Conservation (phyloP, 2,113 vertebrate genomes). For the Machaerirhynchus nigripectus region DNA sequence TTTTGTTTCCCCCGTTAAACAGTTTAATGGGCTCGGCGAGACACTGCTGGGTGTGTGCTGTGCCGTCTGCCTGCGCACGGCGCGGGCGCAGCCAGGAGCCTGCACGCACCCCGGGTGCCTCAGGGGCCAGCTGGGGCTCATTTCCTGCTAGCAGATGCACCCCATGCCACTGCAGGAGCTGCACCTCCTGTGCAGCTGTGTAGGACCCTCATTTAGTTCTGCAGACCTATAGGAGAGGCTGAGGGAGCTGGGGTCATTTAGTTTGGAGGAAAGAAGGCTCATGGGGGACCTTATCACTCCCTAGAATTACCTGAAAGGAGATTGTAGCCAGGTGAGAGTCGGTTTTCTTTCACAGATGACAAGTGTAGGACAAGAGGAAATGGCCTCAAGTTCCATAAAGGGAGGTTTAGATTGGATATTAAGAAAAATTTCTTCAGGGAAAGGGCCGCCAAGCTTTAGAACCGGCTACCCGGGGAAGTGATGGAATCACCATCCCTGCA, state of each 20-base stretch:
- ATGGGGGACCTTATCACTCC: not conserved
- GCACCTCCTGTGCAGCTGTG: too few relatives aligned
- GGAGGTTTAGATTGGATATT: not conserved
- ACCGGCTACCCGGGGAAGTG: not conserved
- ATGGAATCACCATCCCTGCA: not conserved
- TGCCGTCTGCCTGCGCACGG: not conserved
- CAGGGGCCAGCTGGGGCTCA: not conserved
- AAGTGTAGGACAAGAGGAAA: not conserved
- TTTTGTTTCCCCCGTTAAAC: not conserved
- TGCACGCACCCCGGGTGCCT: not conserved
- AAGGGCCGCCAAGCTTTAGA: not conserved
- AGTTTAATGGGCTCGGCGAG: not conserved
- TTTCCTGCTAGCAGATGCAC: not conserved
- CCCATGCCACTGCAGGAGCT: fast-evolving
- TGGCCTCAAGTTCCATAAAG: not conserved
- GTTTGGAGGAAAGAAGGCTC: not conserved
- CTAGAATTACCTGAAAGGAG: not conserved
- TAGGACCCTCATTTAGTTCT: not conserved
- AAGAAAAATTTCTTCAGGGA: not conserved
- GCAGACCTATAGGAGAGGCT: not conserved
- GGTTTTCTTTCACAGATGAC: not conserved
- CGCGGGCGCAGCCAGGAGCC: too few relatives aligned
- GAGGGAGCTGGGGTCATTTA: not conserved
- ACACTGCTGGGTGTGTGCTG: conserved; percentile 17
- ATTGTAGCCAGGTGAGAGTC: not conserved